phyloP scores from a whole-genome alignment of 2,113 vertebrate species.

The Lynx canadensis region DNA sequence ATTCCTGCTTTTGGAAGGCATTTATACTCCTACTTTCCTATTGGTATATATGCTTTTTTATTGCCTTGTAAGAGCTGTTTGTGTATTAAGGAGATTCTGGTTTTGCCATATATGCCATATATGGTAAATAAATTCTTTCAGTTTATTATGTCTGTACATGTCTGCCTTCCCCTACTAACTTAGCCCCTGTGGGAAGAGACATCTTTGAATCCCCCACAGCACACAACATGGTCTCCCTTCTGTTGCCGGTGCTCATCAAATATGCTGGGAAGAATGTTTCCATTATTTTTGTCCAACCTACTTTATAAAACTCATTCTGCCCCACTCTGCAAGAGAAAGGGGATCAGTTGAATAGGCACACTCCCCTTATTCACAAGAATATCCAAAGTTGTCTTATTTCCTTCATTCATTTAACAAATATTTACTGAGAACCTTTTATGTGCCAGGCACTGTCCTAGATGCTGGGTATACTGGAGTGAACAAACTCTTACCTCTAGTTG shows the following conservation, averaged over 20 bases:
- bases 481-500: background rate
- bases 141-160: background rate
- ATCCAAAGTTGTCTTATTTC: background rate
- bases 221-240: background rate
- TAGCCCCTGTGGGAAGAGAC: background rate
- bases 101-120: background rate
- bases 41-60: background rate
- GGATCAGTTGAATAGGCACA: background rate
- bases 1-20: background rate
- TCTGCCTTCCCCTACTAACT: background rate
- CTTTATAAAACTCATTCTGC: background rate
- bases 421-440: background rate
- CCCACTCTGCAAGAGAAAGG: background rate
- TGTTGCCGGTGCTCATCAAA: background rate
- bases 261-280: background rate
- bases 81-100: background rate
- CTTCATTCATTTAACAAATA: background rate
- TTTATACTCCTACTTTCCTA: background rate
- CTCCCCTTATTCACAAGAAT: background rate
- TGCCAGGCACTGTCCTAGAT: background rate
- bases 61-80: background rate
- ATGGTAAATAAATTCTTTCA: background rate
- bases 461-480: background rate
- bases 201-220: background rate
- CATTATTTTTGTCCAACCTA: background rate